Percentiles rank a stretch among this genome's conserved stretches.
These are phyloP conservation scores for Prenolepis imparis DNA, from an alignment of 2,888 invertebrate species.

Conservation along the genomic window DNA sequence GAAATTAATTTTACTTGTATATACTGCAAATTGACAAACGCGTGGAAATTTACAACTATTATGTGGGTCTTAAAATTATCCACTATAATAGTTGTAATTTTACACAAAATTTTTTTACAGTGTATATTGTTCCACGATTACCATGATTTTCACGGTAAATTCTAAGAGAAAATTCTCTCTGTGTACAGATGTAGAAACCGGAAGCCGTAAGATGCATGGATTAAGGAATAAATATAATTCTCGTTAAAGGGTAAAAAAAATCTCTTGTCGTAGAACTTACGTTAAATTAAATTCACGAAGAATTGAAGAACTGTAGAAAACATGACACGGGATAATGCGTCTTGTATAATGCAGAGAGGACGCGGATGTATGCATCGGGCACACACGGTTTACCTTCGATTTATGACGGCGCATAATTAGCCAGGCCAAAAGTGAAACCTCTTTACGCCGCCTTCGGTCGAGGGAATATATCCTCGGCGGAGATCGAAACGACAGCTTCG, in stretches of 20 bases:
- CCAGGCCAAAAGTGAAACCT: conserved; percentile 49
- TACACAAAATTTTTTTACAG: too few relatives aligned
- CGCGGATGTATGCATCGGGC: background rate
- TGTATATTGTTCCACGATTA: too few relatives aligned
- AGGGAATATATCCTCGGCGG: conserved; percentile 25
- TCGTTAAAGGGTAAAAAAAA: background rate
- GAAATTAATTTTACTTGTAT: too few relatives aligned
- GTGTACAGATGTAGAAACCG: too few relatives aligned
- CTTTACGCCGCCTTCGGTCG: conserved; percentile 25
- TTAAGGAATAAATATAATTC: background rate
- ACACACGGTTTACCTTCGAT: conserved; percentile 31
- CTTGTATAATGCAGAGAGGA: background rate
- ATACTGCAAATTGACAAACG: too few relatives aligned
- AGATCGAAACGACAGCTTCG: conserved; percentile 49
- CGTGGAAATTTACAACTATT: too few relatives aligned
- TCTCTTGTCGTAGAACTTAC: background rate
- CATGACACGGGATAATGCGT: background rate
- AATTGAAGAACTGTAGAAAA: conserved; percentile 25
- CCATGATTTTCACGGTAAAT: too few relatives aligned
- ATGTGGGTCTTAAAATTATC: too few relatives aligned
- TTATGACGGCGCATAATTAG: conserved; percentile 46
- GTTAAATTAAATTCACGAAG: background rate
- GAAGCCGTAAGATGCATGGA: too few relatives aligned
- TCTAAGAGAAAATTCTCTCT: too few relatives aligned
- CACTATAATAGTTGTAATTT: too few relatives aligned